Conservation (phyloP, 2,888 invertebrate species). For the Synanthedon formicaeformis region DNA sequence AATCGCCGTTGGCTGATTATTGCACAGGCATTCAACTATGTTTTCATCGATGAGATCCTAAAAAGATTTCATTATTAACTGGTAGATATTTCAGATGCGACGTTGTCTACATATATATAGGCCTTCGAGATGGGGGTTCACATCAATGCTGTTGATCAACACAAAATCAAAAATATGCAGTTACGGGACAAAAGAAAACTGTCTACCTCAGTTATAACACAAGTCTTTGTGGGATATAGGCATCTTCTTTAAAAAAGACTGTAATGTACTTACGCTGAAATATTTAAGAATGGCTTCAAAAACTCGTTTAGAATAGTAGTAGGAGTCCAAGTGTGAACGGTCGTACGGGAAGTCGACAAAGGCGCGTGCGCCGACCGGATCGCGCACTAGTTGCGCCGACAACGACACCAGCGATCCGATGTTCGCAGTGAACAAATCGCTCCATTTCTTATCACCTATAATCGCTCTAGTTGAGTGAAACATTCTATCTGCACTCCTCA, state of each 20-base stretch:
- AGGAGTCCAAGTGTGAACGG: conserved; percentile 26
- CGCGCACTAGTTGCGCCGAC: conserved; percentile 38
- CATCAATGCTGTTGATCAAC: too few relatives aligned
- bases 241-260: too few relatives aligned
- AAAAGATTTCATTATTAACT: conserved; percentile 9
- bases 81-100: neutral
- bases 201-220: too few relatives aligned
- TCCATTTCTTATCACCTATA: conserved; percentile 40
- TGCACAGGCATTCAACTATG: conserved; percentile 46
- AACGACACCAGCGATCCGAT: conserved; percentile 45
- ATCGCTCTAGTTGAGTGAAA: conserved; percentile 37
- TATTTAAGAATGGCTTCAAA: conserved; percentile 49
- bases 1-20: conserved; percentile 56
- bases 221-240: too few relatives aligned
- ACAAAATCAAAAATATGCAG: too few relatives aligned
- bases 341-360: conserved; percentile 32
- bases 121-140: too few relatives aligned
- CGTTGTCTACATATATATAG: too few relatives aligned
- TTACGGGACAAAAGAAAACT: too few relatives aligned
- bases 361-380: conserved; percentile 31
- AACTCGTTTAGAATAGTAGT: conserved; percentile 43
- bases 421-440: conserved; percentile 46
- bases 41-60: conserved; percentile 42
- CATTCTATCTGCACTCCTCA: conserved; percentile 30
- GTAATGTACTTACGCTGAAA: conserved; percentile 42